Conservation (phyloP, 2,797 vertebrate genomes). For the Alectoris magna region DNA sequence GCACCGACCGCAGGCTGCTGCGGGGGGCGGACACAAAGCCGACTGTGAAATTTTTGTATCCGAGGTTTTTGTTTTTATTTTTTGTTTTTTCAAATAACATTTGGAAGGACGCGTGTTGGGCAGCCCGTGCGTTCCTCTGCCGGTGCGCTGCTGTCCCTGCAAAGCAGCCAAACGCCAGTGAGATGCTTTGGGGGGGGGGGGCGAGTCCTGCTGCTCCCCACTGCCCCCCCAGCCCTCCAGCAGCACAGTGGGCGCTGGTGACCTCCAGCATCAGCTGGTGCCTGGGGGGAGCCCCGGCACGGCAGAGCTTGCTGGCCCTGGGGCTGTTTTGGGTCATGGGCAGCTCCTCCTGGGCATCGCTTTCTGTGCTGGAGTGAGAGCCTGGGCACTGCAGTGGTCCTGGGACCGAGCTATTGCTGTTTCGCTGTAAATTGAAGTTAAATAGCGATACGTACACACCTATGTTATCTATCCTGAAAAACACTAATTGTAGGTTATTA, state of each 20-base stretch:
- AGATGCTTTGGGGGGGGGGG: not conserved
- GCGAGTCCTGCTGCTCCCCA: not conserved
- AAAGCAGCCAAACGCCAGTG: not conserved
- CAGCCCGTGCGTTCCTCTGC: not conserved
- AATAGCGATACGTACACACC: conserved; percentile 29
- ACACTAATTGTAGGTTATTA: conserved; percentile 71
- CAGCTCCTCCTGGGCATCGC: not conserved
- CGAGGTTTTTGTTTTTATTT: not conserved
- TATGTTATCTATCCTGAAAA: conserved; percentile 52
- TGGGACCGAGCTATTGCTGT: not conserved
- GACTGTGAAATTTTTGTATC: conserved; percentile 66
- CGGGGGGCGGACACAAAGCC: not conserved
- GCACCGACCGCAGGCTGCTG: not conserved
- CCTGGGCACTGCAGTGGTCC: not conserved
- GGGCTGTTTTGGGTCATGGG: not conserved
- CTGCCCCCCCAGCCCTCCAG: not conserved
- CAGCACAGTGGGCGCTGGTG: conserved; percentile 25
- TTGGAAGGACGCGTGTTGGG: not conserved
- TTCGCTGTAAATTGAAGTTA: conserved; percentile 7
- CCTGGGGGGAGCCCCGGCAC: not conserved
- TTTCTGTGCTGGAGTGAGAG: not conserved
- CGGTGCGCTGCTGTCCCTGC: not conserved
- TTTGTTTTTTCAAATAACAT: not conserved
- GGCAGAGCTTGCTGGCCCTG: not conserved
- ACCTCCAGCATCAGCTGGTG: conserved; percentile 48